These are phyloP conservation scores for Helobdella robusta DNA, from an alignment of 2,888 invertebrate genomes.

Conservation along the genomic window DNA sequence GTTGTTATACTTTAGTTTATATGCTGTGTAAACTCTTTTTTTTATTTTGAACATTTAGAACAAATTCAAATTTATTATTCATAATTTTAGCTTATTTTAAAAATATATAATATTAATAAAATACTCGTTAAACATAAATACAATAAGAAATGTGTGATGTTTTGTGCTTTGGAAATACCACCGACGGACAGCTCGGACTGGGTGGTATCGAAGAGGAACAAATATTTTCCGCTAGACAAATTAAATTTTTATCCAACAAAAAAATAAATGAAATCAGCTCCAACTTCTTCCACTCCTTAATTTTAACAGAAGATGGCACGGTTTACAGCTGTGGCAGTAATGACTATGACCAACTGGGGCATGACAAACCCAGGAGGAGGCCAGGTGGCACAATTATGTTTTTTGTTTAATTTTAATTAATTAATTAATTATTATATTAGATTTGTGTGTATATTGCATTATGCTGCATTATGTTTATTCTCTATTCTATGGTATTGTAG, in stretches of 20 bases:
- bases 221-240: slow-evolving; percentile 52
- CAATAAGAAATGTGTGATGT: too few species aligned
- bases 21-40: too few species aligned
- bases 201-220: slow-evolving; percentile 68
- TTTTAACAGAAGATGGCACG: slow-evolving; percentile 66
- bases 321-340: slow-evolving; percentile 86
- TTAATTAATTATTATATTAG: too few species aligned
- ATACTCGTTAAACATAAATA: too few species aligned
- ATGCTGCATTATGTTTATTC: too few species aligned
- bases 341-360: slow-evolving; percentile 82
- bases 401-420: not conserved
- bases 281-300: slow-evolving; percentile 71
- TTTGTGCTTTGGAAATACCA: slow-evolving; percentile 31
- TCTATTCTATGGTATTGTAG: too few species aligned
- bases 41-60: too few species aligned
- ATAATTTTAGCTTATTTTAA: too few species aligned
- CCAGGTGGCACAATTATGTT: slow-evolving; percentile 22
- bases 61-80: too few species aligned
- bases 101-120: too few species aligned
- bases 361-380: slow-evolving; percentile 43
- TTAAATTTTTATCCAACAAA: slow-evolving; percentile 38
- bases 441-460: too few species aligned
- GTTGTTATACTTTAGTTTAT: too few species aligned
- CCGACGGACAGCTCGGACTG: slow-evolving; percentile 66
- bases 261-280: slow-evolving; percentile 56